phyloP scores from a whole-genome alignment of 2,113 vertebrate genomes.

The Chlorocebus sabaeus region DNA sequence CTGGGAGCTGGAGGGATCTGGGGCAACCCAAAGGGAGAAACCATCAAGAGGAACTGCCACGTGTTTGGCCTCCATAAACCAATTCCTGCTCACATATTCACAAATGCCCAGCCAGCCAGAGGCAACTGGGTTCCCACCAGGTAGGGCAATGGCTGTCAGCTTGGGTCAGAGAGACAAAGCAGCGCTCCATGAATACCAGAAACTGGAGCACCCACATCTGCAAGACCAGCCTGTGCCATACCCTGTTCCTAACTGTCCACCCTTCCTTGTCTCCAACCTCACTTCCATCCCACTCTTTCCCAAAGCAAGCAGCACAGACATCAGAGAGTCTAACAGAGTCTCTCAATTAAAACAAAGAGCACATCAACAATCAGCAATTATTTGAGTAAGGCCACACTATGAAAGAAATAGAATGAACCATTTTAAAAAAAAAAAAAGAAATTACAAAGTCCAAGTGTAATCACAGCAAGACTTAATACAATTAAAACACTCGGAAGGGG shows the following conservation, averaged over 20 bases:
- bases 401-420: not conserved
- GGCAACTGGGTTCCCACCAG: rapidly evolving
- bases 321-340: not conserved
- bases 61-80: not conserved
- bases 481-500: not conserved
- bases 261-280: not conserved
- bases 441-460: not conserved
- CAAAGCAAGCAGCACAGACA: not conserved
- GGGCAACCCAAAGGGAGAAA: not conserved
- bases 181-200: not conserved
- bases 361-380: not conserved
- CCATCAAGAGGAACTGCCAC: not conserved
- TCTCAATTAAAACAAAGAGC: not conserved
- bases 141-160: too few relatives aligned
- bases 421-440: not conserved
- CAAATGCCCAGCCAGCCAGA: not conserved
- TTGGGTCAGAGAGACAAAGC: not conserved
- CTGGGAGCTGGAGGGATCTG: too few relatives aligned
- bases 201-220: not conserved
- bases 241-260: not conserved
- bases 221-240: not conserved
- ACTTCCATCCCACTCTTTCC: not conserved
- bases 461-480: not conserved
- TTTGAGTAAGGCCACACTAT: not conserved
- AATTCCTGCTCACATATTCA: not conserved